A percentile compares a stretch with the other conserved stretches of the same genome.
Evolutionary conservation across 2,113 vertebrate species (phyloP).

Genomic region (Xiphorhynchus elegans): DNA sequence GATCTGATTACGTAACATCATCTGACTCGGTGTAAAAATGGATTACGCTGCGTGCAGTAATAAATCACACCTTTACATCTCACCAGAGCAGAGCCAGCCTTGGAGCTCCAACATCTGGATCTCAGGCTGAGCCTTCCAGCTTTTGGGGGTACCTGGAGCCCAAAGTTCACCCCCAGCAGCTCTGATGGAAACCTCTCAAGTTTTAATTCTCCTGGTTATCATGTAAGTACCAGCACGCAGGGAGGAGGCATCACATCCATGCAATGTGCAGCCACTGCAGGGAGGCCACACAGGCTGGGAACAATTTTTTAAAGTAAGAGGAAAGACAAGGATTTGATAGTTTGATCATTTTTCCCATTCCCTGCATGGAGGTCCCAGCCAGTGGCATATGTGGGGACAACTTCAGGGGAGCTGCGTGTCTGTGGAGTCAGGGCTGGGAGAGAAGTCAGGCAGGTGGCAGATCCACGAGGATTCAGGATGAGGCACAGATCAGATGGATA

Average conservation of each 20-base stretch:
- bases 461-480: neutral
- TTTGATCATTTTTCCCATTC: neutral
- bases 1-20: neutral
- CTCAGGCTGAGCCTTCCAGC: neutral
- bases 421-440: neutral
- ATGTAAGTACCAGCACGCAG: accelerated
- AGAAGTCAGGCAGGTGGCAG: neutral
- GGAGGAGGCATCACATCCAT: neutral
- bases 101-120: neutral
- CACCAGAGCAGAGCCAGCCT: neutral
- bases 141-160: neutral
- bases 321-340: neutral
- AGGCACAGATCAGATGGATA: too few species aligned
- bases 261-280: accelerated
- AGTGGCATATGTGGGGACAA: too few species aligned
- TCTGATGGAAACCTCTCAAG: neutral
- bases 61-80: neutral
- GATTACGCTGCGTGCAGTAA: neutral
- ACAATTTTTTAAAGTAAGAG: neutral
- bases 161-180: neutral
- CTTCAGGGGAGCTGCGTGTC: neutral
- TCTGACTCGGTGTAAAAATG: neutral
- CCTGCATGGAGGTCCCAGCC: neutral
- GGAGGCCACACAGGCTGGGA: neutral
- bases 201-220: accelerated